Evolutionary conservation across 2,797 vertebrate species (phyloP), one percentile per base, ranked within the genome.

Genomic region (Discoglossus pictus): DNA sequence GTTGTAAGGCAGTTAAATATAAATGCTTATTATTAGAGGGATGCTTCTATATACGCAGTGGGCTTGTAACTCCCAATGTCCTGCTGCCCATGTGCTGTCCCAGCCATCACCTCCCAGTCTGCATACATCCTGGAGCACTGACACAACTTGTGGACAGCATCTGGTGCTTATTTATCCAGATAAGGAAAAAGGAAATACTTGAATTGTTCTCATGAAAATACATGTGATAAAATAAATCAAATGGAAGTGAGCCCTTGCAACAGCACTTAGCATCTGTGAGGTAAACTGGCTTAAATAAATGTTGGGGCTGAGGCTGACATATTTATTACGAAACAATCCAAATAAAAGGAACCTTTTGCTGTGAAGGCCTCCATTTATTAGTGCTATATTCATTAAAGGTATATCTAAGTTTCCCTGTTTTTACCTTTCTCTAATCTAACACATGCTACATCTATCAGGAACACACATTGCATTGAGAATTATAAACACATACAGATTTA

Each of bases 121-220:
- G 68, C 68, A 70, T 58, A 70, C 68, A 70, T 70, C 68, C 68
- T 70, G 68, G 59, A 70, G 60, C 35, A 27, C 31, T 36, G 47
- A 9, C 16, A 1, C 3, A 27, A 12, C 42, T 51, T 39, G 34
- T 70, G 52, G 52, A 17, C 60, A 51, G 55, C 68, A 70, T 70
- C 68, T 70, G 68, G 42, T 64, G 60, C 60, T 64, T 70, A 56
- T 63, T 70, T 63, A 70, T 63, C 47, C 13, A 40, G 53, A 56
- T 56, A 56, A 56, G 53, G 53, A 63, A 51, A n/a, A 43, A 63
- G 60, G 53, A 56, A 56, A 42, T 60, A 70, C 55, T 63, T 58
- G 58, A 70, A 70, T 50, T 56, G 60, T 48, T 70, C 24, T 51
- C 39, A 51, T 50, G 42, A 27, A 58, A 48, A 48, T 25, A 70